Base-by-base conservation (phyloP, 1,140 invertebrate species). In the Sycobia sp. region DNA sequence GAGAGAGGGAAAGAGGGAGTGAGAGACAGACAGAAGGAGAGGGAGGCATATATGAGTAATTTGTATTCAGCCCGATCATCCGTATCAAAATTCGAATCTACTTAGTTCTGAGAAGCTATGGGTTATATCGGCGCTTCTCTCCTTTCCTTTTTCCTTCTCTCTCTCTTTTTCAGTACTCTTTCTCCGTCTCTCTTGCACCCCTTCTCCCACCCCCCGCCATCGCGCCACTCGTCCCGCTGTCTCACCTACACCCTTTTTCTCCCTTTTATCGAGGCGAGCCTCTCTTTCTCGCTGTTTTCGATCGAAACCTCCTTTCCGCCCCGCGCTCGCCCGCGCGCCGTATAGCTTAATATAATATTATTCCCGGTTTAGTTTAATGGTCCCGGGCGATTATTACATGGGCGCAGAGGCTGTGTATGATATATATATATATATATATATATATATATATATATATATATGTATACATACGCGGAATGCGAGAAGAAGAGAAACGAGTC, bases 31-130 rank as follows among this genome's bases (percentile, higher is more conserved):
- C n/a, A n/a, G n/a, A n/a, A n/a, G n/a, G n/a, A n/a, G n/a, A n/a
- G n/a, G n/a, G n/a, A n/a, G 22, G 73, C 70, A 80, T 77, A 80
- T 78, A 80, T 82, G 78, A 82, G 80, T 81, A 82, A 82, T 82
- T 82, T 82, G 80, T 82, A 82, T 82, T 81, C 80, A 82, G 79
- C 78, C 75, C 76, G 80, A 80, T 81, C 79, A 81, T 81, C 79
- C 80, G 79, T 82, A 82, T 81, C 80, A 79, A 82, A 82, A 82
- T 81, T 82, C 80, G 77, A 81, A 82, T 82, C 80, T 82, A 81
- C 80, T 82, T 82, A 82, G 80, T 82, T 82, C 80, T 81, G 77
- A 81, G 78, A 81, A 80, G 49, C 63, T 43, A 50, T 41, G 57
- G 54, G 55, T 55, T 49, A 55, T 53, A 49, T 56, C 60, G 60